Percentiles rank a stretch among this genome's conserved stretches.
phyloP scores from a whole-genome alignment of 1,140 invertebrate species.

The Monomorium pharaonis region DNA sequence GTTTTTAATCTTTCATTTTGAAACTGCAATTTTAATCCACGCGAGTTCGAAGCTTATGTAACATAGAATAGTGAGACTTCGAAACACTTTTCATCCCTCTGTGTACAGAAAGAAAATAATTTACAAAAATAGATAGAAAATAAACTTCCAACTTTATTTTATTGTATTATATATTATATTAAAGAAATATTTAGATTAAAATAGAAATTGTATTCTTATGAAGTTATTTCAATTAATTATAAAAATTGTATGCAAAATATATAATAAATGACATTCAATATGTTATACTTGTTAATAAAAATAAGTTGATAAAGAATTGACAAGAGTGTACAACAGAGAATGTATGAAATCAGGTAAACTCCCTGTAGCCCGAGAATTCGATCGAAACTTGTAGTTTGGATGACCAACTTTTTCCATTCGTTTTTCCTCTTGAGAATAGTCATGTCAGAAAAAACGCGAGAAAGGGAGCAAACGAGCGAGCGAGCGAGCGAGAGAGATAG shows the following conservation, averaged over 20 bases:
- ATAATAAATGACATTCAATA: neutral
- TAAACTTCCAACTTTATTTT: neutral
- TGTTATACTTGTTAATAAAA: neutral
- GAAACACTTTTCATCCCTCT: neutral
- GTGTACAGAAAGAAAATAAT: neutral
- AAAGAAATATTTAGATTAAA: neutral
- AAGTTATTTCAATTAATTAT: neutral
- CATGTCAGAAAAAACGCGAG: neutral
- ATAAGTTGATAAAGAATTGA: neutral
- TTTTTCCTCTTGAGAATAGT: conserved; percentile 29
- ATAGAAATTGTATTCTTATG: neutral
- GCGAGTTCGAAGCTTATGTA: neutral
- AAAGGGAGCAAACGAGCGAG: neutral
- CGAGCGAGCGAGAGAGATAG: neutral
- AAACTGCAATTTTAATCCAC: conserved; percentile 7
- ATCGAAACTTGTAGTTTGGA: conserved; percentile 59
- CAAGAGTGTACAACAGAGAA: neutral
- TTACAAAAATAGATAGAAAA: neutral
- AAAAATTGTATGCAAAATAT: neutral
- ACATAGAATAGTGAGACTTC: neutral
- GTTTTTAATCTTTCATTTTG: conserved; percentile 13
- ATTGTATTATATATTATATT: neutral
- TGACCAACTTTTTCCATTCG: conserved; percentile 63
- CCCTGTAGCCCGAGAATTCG: conserved; percentile 45
- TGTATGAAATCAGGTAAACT: conserved; percentile 33